These are phyloP conservation scores for Thermophis baileyi DNA, from an alignment of 2,113 vertebrate genomes.

Conservation along the genomic window DNA sequence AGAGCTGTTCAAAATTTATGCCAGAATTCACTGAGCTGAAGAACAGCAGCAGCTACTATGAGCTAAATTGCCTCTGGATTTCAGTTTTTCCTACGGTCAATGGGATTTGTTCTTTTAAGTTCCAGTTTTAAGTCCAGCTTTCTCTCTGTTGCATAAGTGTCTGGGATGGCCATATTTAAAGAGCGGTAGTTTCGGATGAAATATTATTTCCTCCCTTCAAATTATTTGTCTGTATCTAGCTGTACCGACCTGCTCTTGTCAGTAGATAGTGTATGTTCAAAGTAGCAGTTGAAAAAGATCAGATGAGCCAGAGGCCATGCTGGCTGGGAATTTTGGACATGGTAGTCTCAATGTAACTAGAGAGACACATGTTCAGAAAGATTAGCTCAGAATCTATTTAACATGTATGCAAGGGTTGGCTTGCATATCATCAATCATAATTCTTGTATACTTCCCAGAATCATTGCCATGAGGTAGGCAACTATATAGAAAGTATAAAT, in stretches of 20 bases:
- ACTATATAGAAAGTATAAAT: not conserved
- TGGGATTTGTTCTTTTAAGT: slow-evolving; percentile 6
- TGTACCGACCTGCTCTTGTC: not conserved
- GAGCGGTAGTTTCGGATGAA: slow-evolving; percentile 3
- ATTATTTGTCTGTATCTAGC: slow-evolving; percentile 18
- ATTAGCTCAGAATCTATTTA: not conserved
- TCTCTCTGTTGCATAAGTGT: not conserved
- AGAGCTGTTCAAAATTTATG: slow-evolving; percentile 40
- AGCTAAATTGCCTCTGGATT: slow-evolving; percentile 39
- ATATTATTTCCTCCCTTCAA: not conserved
- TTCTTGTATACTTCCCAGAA: not conserved
- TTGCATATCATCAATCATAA: not conserved
- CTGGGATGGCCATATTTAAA: not conserved
- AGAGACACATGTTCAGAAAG: not conserved
- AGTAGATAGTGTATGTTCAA: not conserved
- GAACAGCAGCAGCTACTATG: slow-evolving; percentile 34
- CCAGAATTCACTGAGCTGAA: slow-evolving; percentile 41
- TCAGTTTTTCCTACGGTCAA: slow-evolving; percentile 10
- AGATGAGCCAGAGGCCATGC: not conserved
- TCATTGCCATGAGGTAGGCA: not conserved
- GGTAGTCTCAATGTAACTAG: not conserved
- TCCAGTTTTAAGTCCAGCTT: slow-evolving; percentile 16
- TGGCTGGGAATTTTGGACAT: not conserved
- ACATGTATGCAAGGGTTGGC: not conserved
- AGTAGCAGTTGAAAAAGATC: not conserved